Evolutionary conservation across 2,113 vertebrate species (phyloP).

Genomic region (Poeciliopsis prolifica): DNA sequence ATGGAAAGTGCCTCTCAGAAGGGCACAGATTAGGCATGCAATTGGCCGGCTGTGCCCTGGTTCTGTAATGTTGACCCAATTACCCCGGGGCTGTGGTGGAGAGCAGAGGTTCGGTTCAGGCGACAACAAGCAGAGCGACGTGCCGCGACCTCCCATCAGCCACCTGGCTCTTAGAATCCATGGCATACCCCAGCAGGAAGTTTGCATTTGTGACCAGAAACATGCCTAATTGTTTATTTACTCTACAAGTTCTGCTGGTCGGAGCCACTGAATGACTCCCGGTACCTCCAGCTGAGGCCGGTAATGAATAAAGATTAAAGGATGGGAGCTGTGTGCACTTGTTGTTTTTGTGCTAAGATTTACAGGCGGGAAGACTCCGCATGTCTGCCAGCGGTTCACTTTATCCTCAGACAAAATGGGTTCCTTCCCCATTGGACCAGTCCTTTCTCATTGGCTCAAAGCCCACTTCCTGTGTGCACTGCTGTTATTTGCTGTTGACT

Average conservation of each 20-base stretch:
- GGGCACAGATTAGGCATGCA: slow-evolving; percentile 68
- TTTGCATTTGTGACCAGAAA: slow-evolving; percentile 56
- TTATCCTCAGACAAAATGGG: slow-evolving; percentile 57
- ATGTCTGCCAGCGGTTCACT: slow-evolving; percentile 62
- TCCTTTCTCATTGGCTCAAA: slow-evolving; percentile 46
- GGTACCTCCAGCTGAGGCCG: slow-evolving; percentile 64
- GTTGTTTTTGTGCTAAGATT: slow-evolving; percentile 61
- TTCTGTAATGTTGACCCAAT: slow-evolving; percentile 70
- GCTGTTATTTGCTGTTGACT: slow-evolving; percentile 73
- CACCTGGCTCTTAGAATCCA: slow-evolving; percentile 44
- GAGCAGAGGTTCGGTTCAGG: slow-evolving; percentile 33
- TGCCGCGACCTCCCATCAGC: slow-evolving; percentile 39
- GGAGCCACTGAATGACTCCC: slow-evolving; percentile 39
- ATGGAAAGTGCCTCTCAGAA: slow-evolving; percentile 64
- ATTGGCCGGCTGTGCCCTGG: slow-evolving; percentile 60
- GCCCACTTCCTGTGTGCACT: slow-evolving; percentile 69
- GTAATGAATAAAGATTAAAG: slow-evolving; percentile 72
- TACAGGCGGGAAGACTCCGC: slow-evolving; percentile 57
- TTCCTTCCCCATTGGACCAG: slow-evolving; percentile 32
- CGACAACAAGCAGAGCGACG: slow-evolving; percentile 34
- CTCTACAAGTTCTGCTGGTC: slow-evolving; percentile 40
- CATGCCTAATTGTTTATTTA: slow-evolving; percentile 66
- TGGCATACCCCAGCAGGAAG: slow-evolving; percentile 40
- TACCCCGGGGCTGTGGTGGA: slow-evolving; percentile 50
- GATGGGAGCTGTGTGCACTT: slow-evolving; percentile 53